These are phyloP conservation scores for Trachelus stipa DNA, from an alignment of 2,888 invertebrate species.

Conservation along the genomic window DNA sequence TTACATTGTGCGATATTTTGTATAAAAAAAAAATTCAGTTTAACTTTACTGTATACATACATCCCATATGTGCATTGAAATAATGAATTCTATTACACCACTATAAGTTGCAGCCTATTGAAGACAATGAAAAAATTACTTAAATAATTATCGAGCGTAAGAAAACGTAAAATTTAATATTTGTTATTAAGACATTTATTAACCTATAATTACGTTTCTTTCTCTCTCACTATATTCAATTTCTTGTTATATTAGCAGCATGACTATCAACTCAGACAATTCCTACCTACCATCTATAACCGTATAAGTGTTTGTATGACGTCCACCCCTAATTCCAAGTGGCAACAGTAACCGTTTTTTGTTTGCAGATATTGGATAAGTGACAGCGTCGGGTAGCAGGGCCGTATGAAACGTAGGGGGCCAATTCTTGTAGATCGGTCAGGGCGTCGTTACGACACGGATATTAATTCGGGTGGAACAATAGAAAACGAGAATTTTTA, in stretches of 20 bases:
- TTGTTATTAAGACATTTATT: neutral
- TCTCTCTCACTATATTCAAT: neutral
- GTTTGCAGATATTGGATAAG: conserved; percentile 66
- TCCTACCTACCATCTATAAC: neutral
- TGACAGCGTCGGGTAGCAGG: conserved; percentile 61
- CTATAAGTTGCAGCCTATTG: neutral
- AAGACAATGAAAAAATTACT: neutral
- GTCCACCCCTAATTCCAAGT: neutral
- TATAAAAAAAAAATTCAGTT: conserved; percentile 55
- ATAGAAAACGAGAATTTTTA: conserved; percentile 64
- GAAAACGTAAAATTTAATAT: neutral
- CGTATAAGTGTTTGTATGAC: neutral
- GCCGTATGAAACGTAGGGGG: conserved; percentile 41
- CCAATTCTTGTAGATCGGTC: conserved; percentile 1
- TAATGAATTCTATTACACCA: neutral
- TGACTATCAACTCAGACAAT: neutral
- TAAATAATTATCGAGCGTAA: neutral
- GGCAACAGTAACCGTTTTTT: conserved; percentile 60
- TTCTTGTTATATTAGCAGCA: neutral
- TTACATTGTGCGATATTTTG: conserved; percentile 60
- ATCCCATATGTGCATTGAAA: neutral
- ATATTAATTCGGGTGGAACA: conserved; percentile 65
- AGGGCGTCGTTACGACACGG: conserved; percentile 26
- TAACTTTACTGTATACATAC: neutral
- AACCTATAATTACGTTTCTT: neutral